These are phyloP conservation scores for Irena cyanogastra DNA, from an alignment of 2,113 vertebrate species.

Conservation along the genomic window DNA sequence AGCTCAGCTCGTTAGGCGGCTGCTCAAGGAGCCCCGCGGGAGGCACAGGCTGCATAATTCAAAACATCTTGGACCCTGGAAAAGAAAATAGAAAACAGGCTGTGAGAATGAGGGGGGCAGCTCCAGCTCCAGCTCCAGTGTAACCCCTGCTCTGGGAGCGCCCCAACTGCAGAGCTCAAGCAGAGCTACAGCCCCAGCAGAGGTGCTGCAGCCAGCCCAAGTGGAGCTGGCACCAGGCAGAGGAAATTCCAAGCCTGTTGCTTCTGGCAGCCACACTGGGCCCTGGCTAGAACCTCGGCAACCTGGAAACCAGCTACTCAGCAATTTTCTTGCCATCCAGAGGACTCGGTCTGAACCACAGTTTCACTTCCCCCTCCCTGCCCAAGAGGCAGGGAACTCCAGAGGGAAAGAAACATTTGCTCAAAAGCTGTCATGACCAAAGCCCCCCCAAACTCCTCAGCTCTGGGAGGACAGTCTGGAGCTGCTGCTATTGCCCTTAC, in stretches of 20 bases:
- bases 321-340: conserved; percentile 64
- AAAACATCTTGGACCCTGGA: conserved; percentile 63
- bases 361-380: conserved; percentile 37
- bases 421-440: not conserved
- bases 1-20: conserved; percentile 66
- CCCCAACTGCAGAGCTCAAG: not conserved
- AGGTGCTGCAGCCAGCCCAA: conserved; percentile 41
- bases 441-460: not conserved
- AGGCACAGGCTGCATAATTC: conserved; percentile 44
- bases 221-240: conserved; percentile 48
- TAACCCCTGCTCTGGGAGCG: not conserved
- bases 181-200: not conserved
- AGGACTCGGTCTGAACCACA: conserved; percentile 51
- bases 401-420: not conserved
- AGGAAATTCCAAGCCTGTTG: conserved; percentile 74
- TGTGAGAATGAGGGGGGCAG: not conserved
- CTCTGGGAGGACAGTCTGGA: not conserved
- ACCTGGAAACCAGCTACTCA: conserved; percentile 68
- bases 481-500: not conserved
- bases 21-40: conserved; percentile 62
- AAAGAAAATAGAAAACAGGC: conserved; percentile 65
- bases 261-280: conserved; percentile 49
- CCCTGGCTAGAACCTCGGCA: conserved; percentile 54
- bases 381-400: not conserved
- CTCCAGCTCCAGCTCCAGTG: not conserved